Conservation (phyloP, 2,113 vertebrate genomes). For the Lontra canadensis region DNA sequence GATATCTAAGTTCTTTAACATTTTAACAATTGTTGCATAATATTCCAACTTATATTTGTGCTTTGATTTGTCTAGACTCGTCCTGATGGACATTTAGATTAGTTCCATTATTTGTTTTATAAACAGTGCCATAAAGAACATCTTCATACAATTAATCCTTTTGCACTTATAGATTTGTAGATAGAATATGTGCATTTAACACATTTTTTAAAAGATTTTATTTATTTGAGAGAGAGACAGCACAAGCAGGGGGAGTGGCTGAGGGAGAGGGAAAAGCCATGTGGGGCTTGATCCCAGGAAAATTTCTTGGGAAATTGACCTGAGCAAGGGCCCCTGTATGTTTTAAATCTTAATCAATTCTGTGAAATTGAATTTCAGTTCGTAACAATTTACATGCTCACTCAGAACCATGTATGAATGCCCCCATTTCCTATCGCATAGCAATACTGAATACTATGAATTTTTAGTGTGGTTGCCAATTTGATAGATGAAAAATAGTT, state of each 20-base stretch:
- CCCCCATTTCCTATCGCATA: not conserved
- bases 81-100: not conserved
- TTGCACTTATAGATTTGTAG: not conserved
- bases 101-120: not conserved
- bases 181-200: not conserved
- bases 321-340: too few relatives aligned
- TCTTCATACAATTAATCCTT: not conserved
- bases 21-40: constrained; percentile 5
- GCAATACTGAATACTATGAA: not conserved
- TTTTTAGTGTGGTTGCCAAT: not conserved
- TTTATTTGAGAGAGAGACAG: not conserved
- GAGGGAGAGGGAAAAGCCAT: too few relatives aligned
- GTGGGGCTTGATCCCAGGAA: too few relatives aligned
- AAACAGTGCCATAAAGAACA: not conserved
- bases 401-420: not conserved
- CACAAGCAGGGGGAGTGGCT: too few relatives aligned
- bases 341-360: not conserved
- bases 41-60: not conserved
- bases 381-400: not conserved
- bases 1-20: not conserved
- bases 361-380: constrained; percentile 8
- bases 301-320: too few relatives aligned
- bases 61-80: not conserved
- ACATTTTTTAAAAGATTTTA: not conserved
- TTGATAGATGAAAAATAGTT: not conserved